A percentile compares a stretch with the other conserved stretches of the same genome.
Conservation (phyloP, 2,113 vertebrate genomes). For the Otolemur garnettii region DNA sequence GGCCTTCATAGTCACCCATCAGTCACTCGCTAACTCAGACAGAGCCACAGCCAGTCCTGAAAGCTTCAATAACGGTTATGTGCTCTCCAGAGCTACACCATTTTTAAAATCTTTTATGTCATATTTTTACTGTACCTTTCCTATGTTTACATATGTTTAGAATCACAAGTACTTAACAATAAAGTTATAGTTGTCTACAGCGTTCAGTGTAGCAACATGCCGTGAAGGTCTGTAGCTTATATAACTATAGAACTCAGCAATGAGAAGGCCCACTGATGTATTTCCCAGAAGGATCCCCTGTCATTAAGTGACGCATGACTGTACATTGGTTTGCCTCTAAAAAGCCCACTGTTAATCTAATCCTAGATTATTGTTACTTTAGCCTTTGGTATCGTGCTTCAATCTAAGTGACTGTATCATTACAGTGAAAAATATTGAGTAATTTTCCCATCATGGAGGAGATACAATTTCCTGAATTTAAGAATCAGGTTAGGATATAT, state of each 20-base stretch:
- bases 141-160: background rate
- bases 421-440: background rate
- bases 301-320: background rate
- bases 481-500: background rate
- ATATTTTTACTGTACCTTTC: background rate
- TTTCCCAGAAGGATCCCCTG: background rate
- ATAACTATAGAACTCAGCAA: background rate
- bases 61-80: background rate
- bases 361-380: background rate
- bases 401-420: background rate
- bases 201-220: background rate
- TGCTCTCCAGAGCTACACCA: background rate
- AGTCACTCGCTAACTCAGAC: background rate
- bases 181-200: background rate
- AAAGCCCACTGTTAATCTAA: background rate
- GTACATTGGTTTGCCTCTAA: background rate
- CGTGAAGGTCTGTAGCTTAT: background rate
- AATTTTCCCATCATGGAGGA: background rate
- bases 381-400: background rate
- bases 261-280: background rate
- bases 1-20: background rate
- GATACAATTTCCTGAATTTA: background rate
- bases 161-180: background rate
- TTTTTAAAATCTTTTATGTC: background rate
- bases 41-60: background rate